A percentile compares a stretch with the other conserved stretches of the same genome.
Evolutionary conservation across 2,888 invertebrate species (phyloP).

Genomic region (Coenonympha glycerion): DNA sequence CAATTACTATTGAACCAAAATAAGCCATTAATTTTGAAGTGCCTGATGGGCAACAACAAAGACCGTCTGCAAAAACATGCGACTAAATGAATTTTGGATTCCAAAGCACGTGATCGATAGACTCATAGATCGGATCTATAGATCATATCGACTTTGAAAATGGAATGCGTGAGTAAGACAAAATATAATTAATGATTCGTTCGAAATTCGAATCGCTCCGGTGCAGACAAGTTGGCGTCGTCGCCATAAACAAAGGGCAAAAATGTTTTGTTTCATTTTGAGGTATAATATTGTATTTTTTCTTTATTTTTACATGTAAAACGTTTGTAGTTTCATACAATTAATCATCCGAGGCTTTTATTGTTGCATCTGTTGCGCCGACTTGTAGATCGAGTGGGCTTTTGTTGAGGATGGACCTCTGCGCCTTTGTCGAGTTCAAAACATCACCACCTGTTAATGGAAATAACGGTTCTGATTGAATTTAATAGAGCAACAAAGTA

Average conservation of each 20-base stretch:
- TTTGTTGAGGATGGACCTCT: constrained; percentile 56
- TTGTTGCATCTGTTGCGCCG: constrained; percentile 69
- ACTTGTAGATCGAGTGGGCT: constrained; percentile 49
- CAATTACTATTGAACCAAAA: neutral
- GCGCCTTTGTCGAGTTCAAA: constrained; percentile 46
- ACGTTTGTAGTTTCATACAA: constrained; percentile 59
- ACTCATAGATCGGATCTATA: constrained; percentile 73
- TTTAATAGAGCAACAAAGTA: constrained; percentile 24
- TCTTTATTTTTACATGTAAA: constrained; percentile 61
- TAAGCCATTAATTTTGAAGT: constrained; percentile 21
- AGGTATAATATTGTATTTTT: constrained; percentile 39
- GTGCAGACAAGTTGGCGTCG: constrained; percentile 75
- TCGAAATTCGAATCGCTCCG: constrained; percentile 71
- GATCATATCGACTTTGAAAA: constrained; percentile 73
- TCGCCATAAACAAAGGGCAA: constrained; percentile 71
- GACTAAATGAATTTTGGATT: constrained; percentile 73
- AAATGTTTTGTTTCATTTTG: constrained; percentile 57
- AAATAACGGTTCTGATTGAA: constrained; percentile 34
- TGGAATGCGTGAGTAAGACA: constrained; percentile 76
- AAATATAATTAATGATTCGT: constrained; percentile 75
- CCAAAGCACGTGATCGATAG: constrained; percentile 72
- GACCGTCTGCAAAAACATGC: constrained; percentile 67
- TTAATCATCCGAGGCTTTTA: constrained; percentile 65
- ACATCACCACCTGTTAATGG: constrained; percentile 61
- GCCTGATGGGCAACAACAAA: constrained; percentile 22